Evolutionary conservation across 1,140 invertebrate genomes (phyloP), one percentile per base, ranked within the genome.

Genomic region (Onthophagus taurus): DNA sequence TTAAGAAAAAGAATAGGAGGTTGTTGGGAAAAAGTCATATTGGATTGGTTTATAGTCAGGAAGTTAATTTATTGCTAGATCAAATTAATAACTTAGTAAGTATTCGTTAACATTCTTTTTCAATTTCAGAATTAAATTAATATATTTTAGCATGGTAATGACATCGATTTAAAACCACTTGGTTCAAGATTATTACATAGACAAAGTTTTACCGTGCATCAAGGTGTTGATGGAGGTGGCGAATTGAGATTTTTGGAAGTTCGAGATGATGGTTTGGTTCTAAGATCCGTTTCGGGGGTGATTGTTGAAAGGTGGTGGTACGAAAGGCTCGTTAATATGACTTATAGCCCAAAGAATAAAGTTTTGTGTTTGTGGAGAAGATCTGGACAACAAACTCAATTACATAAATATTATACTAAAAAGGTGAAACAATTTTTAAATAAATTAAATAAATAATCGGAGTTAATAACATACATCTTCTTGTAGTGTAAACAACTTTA

Each of bases 301-400:
- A 97, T 99, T 54, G 84, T 96, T 35, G 95, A 99, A 63, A 74
- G 87, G 65, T 99, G 95, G 94, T 99, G 95, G 94, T 99, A 93
- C 70, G 96, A 99, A 63, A 74, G 94, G 39, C 72, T 99, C 16
- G 93, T 99, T 8, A 99, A 99, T 61, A 98, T 99, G 92, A 98
- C 95, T 0, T 99, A 95, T 65, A 95, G 93, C 55, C 97, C 96
- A 0, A 98, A 97, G 70, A 98, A 89, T 56, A 89, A 91, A 67
- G 87, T 98, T 11, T 71, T 99, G 34, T 99, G 95, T 69, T 74
- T 99, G 31, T 99, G 95, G 92, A 78, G 87, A 45, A 76, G 84
- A 51, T 89, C 85, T 57, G 88, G 87, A 2, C 88, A 86, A 8
- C 85, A 90, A 61, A 92, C 88, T 1, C 86, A 97, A 59, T 76